Base-by-base conservation (phyloP, 2,797 vertebrate genomes). In the Mallotus villosus region DNA sequence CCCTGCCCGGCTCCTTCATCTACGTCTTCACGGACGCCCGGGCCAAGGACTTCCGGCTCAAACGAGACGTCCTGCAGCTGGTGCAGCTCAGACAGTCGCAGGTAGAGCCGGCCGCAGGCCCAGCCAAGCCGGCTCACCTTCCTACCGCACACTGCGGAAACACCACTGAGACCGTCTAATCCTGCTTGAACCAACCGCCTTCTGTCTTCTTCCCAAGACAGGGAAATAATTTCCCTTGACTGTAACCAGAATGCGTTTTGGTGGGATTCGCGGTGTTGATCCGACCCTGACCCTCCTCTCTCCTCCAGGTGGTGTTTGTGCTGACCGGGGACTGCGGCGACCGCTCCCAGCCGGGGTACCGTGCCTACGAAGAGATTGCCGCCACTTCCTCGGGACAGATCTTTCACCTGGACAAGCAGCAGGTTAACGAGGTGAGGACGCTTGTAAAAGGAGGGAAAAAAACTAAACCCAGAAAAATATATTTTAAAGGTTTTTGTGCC, bases 371-470 rank as follows among this genome's bases (percentile, higher is more conserved):
- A 87, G 96, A 97, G 87, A 96, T 99, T 0, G 97, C 97, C 0
- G 95, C 97, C 78, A 94, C 94, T 75, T 98, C 96, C 81, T 98
- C 97, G 0, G 97, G 97, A 63, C 97, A 99, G 80, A 96, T 99
- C 81, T 98, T 99, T 87, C 97, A 99, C 89, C 85, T 99, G 92
- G 96, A 96, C 91, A 99, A 98, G 88, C 95, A 97, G 88, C 96
- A 97, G 84, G 97, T 98, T 87, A 93, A 96, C 0, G 96, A 99
- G 96, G 97, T 98, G 12, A 32, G 24, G 27, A 63, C 19, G 17
- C 16, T 1, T 12, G 5, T 29, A 16, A 29, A 34, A 63, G 4
- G 41, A 66, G 65, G 46, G 1, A 7, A 7, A 9, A 75, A 61
- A 63, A 46, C n/a, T n/a, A n/a, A n/a, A n/a, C n/a, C n/a, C n/a